Evolutionary conservation across 30 jellyfish, hydroid and myxozoan genomes (phyloP).

Genomic region (Cassiopea xamachana): DNA sequence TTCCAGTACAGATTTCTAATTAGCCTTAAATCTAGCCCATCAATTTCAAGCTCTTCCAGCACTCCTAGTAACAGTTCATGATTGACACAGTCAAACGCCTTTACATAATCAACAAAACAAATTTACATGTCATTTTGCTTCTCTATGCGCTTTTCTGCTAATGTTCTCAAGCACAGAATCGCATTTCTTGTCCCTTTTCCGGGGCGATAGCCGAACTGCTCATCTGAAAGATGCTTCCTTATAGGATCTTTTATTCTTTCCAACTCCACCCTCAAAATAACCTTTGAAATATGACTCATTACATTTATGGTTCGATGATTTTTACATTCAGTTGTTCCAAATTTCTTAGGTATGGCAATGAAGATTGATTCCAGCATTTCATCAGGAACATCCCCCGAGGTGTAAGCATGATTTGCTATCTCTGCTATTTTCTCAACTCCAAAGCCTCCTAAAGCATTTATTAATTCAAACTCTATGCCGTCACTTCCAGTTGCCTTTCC

Average conservation of each 20-base stretch:
- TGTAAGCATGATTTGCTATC: slow-evolving; percentile 18
- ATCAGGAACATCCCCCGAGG: slow-evolving; percentile 3
- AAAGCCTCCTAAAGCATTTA: slow-evolving; percentile 16
- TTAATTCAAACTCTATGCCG: not conserved
- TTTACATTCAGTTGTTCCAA: slow-evolving; percentile 13
- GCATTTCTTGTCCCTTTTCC: too few species aligned
- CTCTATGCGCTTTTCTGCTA: not conserved
- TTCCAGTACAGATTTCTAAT: slow-evolving; percentile 7
- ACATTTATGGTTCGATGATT: not conserved
- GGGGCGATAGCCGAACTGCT: slow-evolving; percentile 9
- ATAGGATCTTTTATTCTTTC: not conserved
- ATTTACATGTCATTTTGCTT: not conserved
- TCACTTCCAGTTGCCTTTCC: slow-evolving; percentile 32
- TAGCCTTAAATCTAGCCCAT: not conserved
- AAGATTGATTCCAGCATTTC: slow-evolving; percentile 8
- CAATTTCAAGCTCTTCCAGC: not conserved
- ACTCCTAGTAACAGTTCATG: not conserved
- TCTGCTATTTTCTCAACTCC: slow-evolving; percentile 14
- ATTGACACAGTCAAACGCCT: slow-evolving; percentile 40
- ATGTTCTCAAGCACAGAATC: too few species aligned
- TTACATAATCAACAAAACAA: slow-evolving; percentile 27
- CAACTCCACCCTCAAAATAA: slow-evolving; percentile 14
- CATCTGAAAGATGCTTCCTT: slow-evolving; percentile 20
- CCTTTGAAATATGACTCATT: slow-evolving; percentile 8
- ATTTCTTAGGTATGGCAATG: slow-evolving; percentile 6